A percentile compares a stretch with the other conserved stretches of the same genome.
phyloP scores from a whole-genome alignment of 2,113 vertebrate species.

The Carollia perspicillata region DNA sequence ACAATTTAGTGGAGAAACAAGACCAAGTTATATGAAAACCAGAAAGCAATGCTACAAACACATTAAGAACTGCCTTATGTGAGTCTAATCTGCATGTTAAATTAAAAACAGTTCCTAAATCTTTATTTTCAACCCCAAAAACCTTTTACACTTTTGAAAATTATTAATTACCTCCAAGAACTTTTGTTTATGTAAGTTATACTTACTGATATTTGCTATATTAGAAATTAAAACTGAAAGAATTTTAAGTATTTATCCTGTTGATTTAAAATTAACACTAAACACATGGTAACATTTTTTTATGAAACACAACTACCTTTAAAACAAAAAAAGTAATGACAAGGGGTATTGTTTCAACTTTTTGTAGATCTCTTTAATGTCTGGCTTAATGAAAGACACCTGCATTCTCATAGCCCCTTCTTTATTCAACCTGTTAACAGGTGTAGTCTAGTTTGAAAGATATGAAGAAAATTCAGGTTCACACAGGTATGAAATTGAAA shows the following conservation, averaged over 20 bases:
- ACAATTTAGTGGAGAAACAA: not conserved
- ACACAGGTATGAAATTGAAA: not conserved
- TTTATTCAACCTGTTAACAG: not conserved
- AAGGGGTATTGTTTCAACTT: not conserved
- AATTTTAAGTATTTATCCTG: not conserved
- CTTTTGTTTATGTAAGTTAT: not conserved
- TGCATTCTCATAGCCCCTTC: not conserved
- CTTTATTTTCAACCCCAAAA: not conserved
- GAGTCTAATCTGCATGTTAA: not conserved
- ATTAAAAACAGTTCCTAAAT: not conserved
- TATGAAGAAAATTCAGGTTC: not conserved
- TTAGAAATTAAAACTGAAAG: constrained; percentile 27
- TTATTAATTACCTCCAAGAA: not conserved
- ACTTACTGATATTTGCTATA: not conserved
- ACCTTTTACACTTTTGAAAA: not conserved
- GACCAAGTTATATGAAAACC: constrained; percentile 22
- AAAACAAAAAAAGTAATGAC: not conserved
- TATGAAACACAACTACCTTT: not conserved
- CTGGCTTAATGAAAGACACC: not conserved
- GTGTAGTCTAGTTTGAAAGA: not conserved
- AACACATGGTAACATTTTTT: not conserved
- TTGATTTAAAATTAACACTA: constrained; percentile 3
- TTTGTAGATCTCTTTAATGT: constrained; percentile 12
- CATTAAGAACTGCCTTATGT: not conserved
- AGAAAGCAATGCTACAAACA: constrained; percentile 8